A percentile compares a stretch with the other conserved stretches of the same genome.
phyloP scores from a whole-genome alignment of 2,888 invertebrate species.

The Cotesia congregata region DNA sequence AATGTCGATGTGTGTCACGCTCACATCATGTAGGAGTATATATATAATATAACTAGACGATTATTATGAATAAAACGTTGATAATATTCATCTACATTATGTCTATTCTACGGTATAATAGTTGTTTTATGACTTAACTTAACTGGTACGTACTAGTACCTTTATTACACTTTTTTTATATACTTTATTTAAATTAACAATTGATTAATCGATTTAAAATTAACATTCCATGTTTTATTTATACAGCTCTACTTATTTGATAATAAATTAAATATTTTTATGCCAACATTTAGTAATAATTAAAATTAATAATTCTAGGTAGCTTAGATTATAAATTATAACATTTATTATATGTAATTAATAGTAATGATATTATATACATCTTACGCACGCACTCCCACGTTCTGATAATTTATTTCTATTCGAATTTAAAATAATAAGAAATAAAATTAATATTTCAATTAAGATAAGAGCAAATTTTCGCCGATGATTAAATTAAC shows the following conservation, averaged over 20 bases:
- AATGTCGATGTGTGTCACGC: background rate
- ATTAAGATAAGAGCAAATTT: background rate
- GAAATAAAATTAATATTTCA: too few relatives aligned
- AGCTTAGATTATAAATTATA: too few relatives aligned
- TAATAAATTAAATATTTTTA: background rate
- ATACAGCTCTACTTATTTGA: background rate
- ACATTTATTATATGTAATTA: background rate
- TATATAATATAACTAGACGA: background rate
- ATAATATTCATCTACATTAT: slow-evolving; percentile 5
- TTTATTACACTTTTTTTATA: background rate
- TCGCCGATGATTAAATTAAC: background rate
- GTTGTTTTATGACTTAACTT: background rate
- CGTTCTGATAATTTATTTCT: background rate
- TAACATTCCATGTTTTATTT: background rate
- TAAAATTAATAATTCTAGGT: too few relatives aligned
- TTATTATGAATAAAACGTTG: slow-evolving; percentile 9
- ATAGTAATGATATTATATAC: background rate
- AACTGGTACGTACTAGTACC: background rate
- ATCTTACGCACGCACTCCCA: background rate
- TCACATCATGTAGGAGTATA: slow-evolving; percentile 3
- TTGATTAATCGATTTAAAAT: background rate
- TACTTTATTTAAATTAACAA: background rate
- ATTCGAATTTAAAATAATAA: background rate
- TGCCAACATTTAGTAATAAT: too few relatives aligned
- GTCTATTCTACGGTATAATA: background rate